Percentiles rank a stretch among this genome's conserved stretches.
phyloP scores from a whole-genome alignment of 1,140 invertebrate genomes.

The Sitobion miscanthi region DNA sequence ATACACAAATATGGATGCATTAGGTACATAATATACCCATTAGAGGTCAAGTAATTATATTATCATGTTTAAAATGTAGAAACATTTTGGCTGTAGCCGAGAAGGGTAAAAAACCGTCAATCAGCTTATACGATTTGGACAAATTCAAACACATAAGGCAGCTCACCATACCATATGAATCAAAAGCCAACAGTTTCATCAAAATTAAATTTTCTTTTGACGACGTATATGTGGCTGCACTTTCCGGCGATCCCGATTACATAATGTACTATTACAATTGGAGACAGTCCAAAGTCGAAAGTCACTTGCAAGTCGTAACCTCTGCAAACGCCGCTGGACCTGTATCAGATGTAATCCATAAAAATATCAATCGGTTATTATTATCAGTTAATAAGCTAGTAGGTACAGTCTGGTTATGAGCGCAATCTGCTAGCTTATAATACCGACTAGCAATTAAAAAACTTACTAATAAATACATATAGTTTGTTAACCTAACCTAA shows the following conservation, averaged over 20 bases:
- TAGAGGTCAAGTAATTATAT: not conserved
- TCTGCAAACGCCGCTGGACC: constrained; percentile 66
- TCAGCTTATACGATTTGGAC: constrained; percentile 67
- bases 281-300: constrained; percentile 83
- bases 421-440: no score
- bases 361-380: not conserved
- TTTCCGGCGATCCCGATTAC: constrained; percentile 81
- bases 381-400: not conserved
- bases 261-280: constrained; percentile 81
- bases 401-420: no score
- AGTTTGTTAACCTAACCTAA: not conserved
- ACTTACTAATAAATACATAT: no score
- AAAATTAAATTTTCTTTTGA: constrained; percentile 80
- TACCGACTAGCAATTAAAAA: no score
- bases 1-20: no score
- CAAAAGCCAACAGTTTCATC: constrained; percentile 68
- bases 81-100: not conserved
- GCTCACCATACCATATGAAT: constrained; percentile 68
- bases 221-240: constrained; percentile 76
- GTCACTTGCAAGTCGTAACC: constrained; percentile 73
- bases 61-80: not conserved
- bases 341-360: constrained; percentile 60
- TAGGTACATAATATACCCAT: no score
- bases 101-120: not conserved
- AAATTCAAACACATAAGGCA: constrained; percentile 70